Evolutionary conservation across 2,797 vertebrate species (phyloP).

Genomic region (Potorous gilbertii): DNA sequence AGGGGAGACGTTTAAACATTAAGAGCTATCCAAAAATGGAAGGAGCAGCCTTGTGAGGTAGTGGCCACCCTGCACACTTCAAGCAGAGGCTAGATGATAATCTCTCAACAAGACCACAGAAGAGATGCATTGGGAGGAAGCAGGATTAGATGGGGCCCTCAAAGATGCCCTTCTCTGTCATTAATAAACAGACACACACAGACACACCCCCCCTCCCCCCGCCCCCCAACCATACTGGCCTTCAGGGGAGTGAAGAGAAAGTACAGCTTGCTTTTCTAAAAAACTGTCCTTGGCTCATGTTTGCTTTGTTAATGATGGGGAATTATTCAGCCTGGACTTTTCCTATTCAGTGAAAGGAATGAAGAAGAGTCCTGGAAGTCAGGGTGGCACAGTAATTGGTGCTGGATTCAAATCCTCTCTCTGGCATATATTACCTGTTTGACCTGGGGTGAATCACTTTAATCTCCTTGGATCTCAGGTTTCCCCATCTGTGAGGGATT

Average conservation of each 20-base stretch:
- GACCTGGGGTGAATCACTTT: not conserved
- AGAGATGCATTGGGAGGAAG: not conserved
- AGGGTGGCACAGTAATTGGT: not conserved
- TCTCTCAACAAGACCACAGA: not conserved
- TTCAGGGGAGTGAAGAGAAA: not conserved
- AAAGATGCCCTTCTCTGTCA: not conserved
- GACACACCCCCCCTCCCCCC: no score
- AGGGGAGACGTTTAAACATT: conserved; percentile 9
- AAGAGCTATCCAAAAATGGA: not conserved
- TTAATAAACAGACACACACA: not conserved
- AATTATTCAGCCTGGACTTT: conserved; percentile 3
- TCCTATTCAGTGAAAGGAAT: not conserved
- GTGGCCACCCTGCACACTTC: conserved; percentile 12
- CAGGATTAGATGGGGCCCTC: not conserved
- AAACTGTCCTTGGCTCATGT: conserved; percentile 4
- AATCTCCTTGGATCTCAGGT: not conserved
- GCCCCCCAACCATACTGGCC: not conserved
- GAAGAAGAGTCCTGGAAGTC: not conserved
- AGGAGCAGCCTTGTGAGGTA: not conserved
- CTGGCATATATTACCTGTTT: not conserved
- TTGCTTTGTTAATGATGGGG: conserved; percentile 24
- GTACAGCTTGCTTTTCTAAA: not conserved
- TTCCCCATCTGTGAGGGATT: not conserved
- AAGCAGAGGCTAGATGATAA: conserved; percentile 20
- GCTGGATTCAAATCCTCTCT: not conserved